These are phyloP conservation scores for Spialia ferax DNA, from an alignment of 2,888 invertebrate species.

Conservation along the genomic window DNA sequence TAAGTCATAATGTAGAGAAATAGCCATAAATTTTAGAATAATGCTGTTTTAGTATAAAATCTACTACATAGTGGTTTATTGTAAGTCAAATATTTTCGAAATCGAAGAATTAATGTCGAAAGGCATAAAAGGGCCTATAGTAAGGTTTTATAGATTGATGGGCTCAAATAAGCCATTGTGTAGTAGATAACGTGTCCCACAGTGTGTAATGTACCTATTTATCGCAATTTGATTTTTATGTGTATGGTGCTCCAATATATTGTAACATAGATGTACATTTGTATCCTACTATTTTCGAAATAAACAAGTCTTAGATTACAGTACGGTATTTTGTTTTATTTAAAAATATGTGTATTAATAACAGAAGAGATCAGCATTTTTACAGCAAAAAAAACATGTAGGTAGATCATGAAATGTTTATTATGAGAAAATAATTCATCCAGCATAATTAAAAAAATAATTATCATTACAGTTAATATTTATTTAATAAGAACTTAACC, in stretches of 20 bases:
- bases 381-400: no score
- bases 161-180: background rate
- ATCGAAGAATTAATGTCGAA: background rate
- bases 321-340: background rate
- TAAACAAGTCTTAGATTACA: slow-evolving; percentile 70
- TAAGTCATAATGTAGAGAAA: slow-evolving; percentile 26
- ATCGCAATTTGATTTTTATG: slow-evolving; percentile 43
- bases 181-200: slow-evolving; percentile 10
- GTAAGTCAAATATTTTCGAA: background rate
- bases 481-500: background rate
- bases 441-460: background rate
- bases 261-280: slow-evolving; percentile 76
- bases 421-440: background rate
- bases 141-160: background rate
- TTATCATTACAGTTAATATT: background rate
- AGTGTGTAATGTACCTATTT: slow-evolving; percentile 36
- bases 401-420: background rate
- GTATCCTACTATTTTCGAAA: slow-evolving; percentile 80
- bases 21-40: slow-evolving; percentile 33
- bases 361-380: no score
- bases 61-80: slow-evolving; percentile 13
- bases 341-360: no score
- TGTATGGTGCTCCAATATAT: slow-evolving; percentile 83
- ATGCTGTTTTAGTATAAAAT: slow-evolving; percentile 9
- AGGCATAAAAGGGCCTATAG: background rate